Evolutionary conservation across 2,113 vertebrate genomes (phyloP).

Genomic region (Sitta europaea): DNA sequence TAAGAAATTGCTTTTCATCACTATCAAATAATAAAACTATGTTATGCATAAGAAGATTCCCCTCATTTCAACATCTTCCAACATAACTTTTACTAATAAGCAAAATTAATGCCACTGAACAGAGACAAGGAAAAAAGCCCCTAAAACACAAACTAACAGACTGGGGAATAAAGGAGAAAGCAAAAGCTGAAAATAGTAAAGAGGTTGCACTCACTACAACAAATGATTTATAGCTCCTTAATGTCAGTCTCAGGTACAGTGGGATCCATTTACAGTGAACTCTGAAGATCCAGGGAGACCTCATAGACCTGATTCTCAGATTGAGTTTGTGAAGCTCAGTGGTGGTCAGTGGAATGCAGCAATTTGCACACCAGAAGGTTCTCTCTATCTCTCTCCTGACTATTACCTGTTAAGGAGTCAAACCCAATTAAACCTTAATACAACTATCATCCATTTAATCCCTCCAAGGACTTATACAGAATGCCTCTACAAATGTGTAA

Average conservation of each 20-base stretch:
- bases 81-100: not conserved
- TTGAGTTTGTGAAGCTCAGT: not conserved
- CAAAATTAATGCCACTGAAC: not conserved
- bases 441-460: not conserved
- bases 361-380: not conserved
- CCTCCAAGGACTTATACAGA: not conserved
- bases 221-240: not conserved
- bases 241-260: not conserved
- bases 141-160: not conserved
- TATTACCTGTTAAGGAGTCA: not conserved
- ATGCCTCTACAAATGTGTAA: not conserved
- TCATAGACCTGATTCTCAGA: not conserved
- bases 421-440: not conserved
- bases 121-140: not conserved
- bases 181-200: not conserved
- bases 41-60: not conserved
- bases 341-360: not conserved
- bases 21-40: not conserved
- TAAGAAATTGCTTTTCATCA: not conserved
- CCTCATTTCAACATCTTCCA: not conserved
- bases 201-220: not conserved
- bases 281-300: not conserved
- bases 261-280: not conserved
- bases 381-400: not conserved
- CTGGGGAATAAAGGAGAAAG: not conserved